Conservation (phyloP, 2,113 vertebrate genomes). For the Limanda limanda region DNA sequence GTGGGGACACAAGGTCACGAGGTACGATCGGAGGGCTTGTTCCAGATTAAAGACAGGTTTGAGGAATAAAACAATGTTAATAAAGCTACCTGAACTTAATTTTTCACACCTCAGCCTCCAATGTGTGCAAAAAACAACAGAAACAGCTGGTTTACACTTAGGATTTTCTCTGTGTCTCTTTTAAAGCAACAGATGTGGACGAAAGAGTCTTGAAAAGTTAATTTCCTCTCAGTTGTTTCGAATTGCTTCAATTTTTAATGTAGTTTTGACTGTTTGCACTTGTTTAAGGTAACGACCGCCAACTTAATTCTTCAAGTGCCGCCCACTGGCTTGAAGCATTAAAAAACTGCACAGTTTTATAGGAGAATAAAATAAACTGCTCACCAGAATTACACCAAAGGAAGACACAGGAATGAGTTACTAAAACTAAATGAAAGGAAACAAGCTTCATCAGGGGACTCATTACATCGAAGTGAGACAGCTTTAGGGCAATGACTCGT, state of each 20-base stretch:
- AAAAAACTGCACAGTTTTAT: not conserved
- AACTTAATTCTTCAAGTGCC: too few species aligned
- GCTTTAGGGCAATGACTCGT: not conserved
- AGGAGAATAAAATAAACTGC: not conserved
- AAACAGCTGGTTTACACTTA: too few species aligned
- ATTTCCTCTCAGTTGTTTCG: too few species aligned
- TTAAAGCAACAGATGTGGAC: too few species aligned
- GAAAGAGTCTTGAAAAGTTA: too few species aligned
- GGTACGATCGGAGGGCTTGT: not conserved
- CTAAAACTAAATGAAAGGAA: not conserved
- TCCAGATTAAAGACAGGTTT: not conserved
- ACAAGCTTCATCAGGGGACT: not conserved
- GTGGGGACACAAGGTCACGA: slow-evolving; percentile 11
- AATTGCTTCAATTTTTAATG: too few species aligned
- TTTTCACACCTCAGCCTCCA: too few species aligned
- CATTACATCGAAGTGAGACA: not conserved
- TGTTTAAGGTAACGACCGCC: too few species aligned
- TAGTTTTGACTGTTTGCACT: not conserved
- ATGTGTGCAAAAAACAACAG: too few species aligned
- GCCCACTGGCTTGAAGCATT: not conserved
- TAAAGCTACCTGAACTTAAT: too few species aligned
- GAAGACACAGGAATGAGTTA: not conserved
- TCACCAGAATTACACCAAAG: not conserved
- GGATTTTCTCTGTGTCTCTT: too few species aligned
- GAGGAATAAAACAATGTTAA: not conserved